Percentiles rank a stretch among this genome's conserved stretches.
These are phyloP conservation scores for Myripristis jacobus DNA, from an alignment of 2,797 vertebrate species.

Conservation along the genomic window DNA sequence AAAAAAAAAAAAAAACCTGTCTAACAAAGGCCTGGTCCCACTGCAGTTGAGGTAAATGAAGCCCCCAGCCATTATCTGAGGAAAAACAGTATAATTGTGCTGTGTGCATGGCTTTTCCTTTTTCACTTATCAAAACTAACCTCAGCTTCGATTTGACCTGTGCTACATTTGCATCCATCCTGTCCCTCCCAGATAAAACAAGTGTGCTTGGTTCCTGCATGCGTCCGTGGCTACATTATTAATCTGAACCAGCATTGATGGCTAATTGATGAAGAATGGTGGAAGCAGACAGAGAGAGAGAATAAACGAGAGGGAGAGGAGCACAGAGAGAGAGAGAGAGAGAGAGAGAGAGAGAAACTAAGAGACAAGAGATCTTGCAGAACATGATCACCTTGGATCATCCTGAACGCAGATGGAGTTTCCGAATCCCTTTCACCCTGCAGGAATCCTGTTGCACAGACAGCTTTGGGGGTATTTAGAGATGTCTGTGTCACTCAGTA, in stretches of 20 bases:
- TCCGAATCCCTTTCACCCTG: slow-evolving; percentile 47
- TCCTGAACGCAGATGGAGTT: slow-evolving; percentile 49
- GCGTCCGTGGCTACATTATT: slow-evolving; percentile 48
- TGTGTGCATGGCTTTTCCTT: too few relatives aligned
- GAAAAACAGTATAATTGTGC: too few relatives aligned
- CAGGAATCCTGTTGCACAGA: slow-evolving; percentile 45
- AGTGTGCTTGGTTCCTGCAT: not conserved
- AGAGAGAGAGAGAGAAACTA: slow-evolving; percentile 2
- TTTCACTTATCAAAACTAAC: too few relatives aligned
- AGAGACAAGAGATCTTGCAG: slow-evolving; percentile 19
- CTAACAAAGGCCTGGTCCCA: too few relatives aligned
- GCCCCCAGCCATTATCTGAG: too few relatives aligned
- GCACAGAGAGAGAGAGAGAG: slow-evolving; percentile 30
- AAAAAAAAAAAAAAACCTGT: too few relatives aligned
- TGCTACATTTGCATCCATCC: too few relatives aligned
- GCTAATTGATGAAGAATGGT: slow-evolving; percentile 57
- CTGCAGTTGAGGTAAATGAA: too few relatives aligned
- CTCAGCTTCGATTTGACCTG: too few relatives aligned
- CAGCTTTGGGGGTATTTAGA: slow-evolving; percentile 46
- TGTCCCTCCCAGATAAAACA: too few relatives aligned
- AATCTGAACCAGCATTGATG: slow-evolving; percentile 33
- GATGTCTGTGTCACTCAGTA: slow-evolving; percentile 28
- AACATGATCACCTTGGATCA: slow-evolving; percentile 49
- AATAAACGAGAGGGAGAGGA: too few relatives aligned
- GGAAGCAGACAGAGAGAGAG: slow-evolving; percentile 45